Percentiles rank a stretch among this genome's conserved stretches.
These are phyloP conservation scores for Cerastoderma edule DNA, from an alignment of 2,888 invertebrate genomes.

Conservation along the genomic window DNA sequence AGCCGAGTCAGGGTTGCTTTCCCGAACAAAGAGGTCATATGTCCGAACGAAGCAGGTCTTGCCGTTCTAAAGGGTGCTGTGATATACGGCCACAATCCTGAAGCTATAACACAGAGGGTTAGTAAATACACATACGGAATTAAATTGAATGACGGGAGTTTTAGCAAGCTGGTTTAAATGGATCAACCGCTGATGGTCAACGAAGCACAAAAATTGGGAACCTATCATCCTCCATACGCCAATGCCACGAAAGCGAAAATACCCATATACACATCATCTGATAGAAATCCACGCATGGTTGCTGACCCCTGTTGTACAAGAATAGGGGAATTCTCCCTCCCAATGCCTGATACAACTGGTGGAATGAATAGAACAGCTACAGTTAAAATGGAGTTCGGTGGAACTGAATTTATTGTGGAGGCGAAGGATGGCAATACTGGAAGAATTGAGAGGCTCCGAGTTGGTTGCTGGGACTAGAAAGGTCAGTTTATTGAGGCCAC, in stretches of 20 bases:
- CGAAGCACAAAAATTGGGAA: conserved; percentile 6
- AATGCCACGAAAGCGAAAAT: background rate
- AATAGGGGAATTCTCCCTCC: background rate
- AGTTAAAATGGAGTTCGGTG: background rate
- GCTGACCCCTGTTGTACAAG: conserved; percentile 1
- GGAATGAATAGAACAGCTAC: background rate
- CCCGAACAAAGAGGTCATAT: background rate
- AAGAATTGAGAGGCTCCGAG: background rate
- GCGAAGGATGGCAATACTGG: background rate
- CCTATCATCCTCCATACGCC: background rate
- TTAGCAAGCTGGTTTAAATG: conserved; percentile 10
- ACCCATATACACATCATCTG: background rate
- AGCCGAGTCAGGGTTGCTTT: background rate
- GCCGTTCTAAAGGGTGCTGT: conserved; percentile 9
- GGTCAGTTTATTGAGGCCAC: too few relatives aligned
- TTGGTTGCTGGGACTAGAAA: conserved; percentile 17
- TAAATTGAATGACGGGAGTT: background rate
- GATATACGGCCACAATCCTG: conserved; percentile 10
- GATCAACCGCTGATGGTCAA: background rate
- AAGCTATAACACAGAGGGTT: background rate
- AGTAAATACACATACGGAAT: conserved; percentile 16
- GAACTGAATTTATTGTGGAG: conserved; percentile 11
- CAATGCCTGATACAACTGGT: conserved; percentile 10
- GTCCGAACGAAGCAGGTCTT: conserved; percentile 19
- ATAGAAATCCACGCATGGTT: background rate